phyloP scores from a whole-genome alignment of 2,888 invertebrate genomes.

The Phyto melanocephala region DNA sequence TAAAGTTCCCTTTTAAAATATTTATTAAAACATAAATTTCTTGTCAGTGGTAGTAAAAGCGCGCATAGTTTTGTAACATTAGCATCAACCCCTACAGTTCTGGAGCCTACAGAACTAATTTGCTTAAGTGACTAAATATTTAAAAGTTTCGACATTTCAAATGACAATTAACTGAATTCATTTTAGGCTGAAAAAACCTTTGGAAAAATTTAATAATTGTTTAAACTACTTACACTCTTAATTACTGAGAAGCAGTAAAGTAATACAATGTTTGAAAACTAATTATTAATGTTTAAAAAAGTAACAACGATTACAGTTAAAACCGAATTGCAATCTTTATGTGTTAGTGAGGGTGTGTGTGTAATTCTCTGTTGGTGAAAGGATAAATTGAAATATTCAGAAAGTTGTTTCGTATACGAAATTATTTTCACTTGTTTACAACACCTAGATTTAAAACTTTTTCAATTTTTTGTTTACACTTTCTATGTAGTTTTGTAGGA shows the following conservation, averaged over 20 bases:
- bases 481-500: neutral
- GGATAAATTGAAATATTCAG: conserved; percentile 48
- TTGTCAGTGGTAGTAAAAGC: neutral
- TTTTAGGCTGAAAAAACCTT: no score
- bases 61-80: no score
- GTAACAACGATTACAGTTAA: neutral
- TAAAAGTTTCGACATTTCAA: no score
- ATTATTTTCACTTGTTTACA: conserved; percentile 50
- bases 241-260: no score
- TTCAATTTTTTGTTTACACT: neutral
- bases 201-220: no score
- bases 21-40: conserved; percentile 2
- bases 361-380: conserved; percentile 12
- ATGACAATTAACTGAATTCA: no score
- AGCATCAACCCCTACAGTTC: no score
- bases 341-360: neutral
- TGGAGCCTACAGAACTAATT: no score
- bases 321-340: neutral
- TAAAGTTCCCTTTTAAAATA: neutral
- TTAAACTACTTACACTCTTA: no score
- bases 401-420: conserved; percentile 41
- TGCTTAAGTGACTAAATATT: no score
- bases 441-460: conserved; percentile 42
- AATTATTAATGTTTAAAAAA: no score
- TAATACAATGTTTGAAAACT: no score